Base-by-base conservation (phyloP, 2,797 vertebrate species). In the Crocodylus rhombifer region DNA sequence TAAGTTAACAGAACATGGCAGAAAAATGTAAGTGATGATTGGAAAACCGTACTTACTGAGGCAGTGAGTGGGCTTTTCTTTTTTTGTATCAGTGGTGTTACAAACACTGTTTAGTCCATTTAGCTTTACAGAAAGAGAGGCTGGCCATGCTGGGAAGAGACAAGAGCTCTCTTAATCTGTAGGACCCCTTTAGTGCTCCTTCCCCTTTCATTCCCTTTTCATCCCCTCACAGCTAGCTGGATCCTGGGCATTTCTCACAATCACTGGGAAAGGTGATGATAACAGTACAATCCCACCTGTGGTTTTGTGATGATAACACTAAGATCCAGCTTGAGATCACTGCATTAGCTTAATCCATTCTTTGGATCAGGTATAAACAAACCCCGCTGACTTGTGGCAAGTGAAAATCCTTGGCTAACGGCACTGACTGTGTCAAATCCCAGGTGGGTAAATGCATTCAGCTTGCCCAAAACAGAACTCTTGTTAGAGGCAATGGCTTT, bases 201-300 rank as follows among this genome's bases (percentile, higher is more conserved):
- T 61, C 20, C 4, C 0, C 0, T 0, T 13, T 71, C 13, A 62
- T 23, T 18, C 61, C 30, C 56, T 28, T 15, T 25, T n/a, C 6
- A 0, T 4, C 76, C 3, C 16, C 28, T 88, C 15, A 1, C 0
- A 21, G 60, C 16, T 81, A 0, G 51, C 67, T 58, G 61, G 82
- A 26, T 77, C 55, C 20, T n/a, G 51, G 75, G 6, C n/a, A 3
- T 17, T 13, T 67, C 82, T 20, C 63, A 5, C 71, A 77, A 69
- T 21, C 69, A 71, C 14, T 23, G 23, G 55, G 28, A 42, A 36
- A 60, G 20, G n/a, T 51, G 42, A 51, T 42, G 36, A 42, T 42
- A 42, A 42, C 42, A 42, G 42, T 42, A 42, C 8, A 8, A 42
- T 42, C 42, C 42, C 8, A 8, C 42, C 42, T 42, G 42, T 42